Evolutionary conservation across 2,113 vertebrate species (phyloP).

Genomic region (Leucosticte australis): DNA sequence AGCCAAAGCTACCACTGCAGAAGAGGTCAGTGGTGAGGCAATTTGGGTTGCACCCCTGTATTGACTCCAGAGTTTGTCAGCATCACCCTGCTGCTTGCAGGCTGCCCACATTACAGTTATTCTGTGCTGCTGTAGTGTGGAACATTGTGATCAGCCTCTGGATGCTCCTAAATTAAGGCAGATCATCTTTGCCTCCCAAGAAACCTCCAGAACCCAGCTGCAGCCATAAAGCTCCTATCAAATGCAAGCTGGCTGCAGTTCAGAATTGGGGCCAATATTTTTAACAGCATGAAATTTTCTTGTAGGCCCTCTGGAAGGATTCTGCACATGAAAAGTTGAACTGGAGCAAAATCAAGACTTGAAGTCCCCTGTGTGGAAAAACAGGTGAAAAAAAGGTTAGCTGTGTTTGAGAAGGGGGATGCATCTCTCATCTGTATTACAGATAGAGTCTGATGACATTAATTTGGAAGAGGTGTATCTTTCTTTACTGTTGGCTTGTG

Average conservation of each 20-base stretch:
- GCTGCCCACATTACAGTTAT: background rate
- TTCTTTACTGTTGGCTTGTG: background rate
- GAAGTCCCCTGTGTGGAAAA: background rate
- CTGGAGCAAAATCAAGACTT: background rate
- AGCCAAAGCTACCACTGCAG: background rate
- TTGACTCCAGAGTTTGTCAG: background rate
- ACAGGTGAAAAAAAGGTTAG: background rate
- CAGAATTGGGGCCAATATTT: background rate
- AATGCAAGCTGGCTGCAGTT: background rate
- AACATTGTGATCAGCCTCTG: background rate
- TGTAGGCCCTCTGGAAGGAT: conserved; percentile 4
- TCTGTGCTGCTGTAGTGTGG: background rate
- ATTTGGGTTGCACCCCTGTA: background rate
- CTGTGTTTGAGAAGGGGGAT: background rate
- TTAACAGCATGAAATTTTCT: conserved; percentile 21
- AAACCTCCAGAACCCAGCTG: conserved; percentile 19
- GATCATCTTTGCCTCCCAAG: background rate
- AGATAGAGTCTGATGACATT: background rate
- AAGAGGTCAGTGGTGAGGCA: background rate
- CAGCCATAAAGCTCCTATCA: conserved; percentile 8
- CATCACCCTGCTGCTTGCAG: background rate
- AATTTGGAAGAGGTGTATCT: background rate
- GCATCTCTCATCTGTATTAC: background rate
- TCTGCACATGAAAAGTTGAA: background rate
- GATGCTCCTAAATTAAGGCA: conserved; percentile 6